Evolutionary conservation across 2,888 invertebrate species (phyloP).

Genomic region (Limnephilus rhombicus): DNA sequence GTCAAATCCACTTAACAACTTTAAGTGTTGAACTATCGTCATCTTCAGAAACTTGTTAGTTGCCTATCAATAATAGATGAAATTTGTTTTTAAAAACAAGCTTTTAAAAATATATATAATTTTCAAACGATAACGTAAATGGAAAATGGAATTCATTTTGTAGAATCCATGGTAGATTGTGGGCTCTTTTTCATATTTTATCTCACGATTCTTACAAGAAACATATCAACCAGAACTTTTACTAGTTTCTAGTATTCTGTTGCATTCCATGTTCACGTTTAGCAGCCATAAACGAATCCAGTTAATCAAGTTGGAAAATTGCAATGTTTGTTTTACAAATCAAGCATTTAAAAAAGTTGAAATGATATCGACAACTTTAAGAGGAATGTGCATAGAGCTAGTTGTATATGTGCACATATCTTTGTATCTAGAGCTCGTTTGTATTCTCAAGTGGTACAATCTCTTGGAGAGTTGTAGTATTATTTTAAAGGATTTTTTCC

Average conservation of each 20-base stretch:
- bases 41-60: not conserved
- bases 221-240: not conserved
- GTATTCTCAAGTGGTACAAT: not conserved
- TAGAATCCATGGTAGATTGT: too few relatives aligned
- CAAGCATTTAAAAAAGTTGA: not conserved
- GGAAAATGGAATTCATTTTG: too few relatives aligned
- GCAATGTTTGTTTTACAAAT: not conserved
- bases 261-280: not conserved
- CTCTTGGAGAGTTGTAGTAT: not conserved
- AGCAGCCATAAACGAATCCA: not conserved
- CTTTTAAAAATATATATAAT: not conserved
- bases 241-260: not conserved
- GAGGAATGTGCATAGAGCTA: not conserved
- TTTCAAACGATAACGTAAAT: too few relatives aligned
- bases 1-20: not conserved
- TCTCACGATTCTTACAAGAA: not conserved
- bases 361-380: not conserved
- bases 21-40: not conserved
- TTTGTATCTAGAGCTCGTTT: not conserved
- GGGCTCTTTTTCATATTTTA: not conserved
- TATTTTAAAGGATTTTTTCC: not conserved
- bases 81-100: not conserved
- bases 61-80: not conserved
- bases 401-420: not conserved
- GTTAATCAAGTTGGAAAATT: slow-evolving; percentile 1